A percentile compares a stretch with the other conserved stretches of the same genome.
phyloP scores from a whole-genome alignment of 1,140 invertebrate genomes.

The Heliconius congener region DNA sequence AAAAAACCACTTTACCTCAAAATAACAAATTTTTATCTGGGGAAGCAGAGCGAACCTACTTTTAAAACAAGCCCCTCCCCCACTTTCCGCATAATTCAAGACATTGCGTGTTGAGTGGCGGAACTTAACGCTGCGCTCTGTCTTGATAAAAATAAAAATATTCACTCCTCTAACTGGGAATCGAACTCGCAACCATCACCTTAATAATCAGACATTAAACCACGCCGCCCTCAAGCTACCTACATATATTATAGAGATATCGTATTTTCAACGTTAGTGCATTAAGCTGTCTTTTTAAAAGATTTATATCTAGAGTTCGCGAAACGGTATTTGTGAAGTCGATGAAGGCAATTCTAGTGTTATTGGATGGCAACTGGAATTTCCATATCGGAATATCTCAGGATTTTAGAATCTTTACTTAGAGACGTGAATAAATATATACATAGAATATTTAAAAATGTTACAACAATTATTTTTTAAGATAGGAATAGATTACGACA shows the following conservation, averaged over 20 bases:
- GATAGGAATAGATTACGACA: too few species aligned
- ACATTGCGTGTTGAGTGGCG: too few species aligned
- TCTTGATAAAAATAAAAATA: neutral
- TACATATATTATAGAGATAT: neutral
- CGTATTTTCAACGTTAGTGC: conserved; percentile 14
- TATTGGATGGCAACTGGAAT: conserved; percentile 28
- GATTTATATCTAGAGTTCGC: conserved; percentile 57
- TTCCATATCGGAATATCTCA: conserved; percentile 28
- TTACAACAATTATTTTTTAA: too few species aligned
- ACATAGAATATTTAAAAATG: too few species aligned
- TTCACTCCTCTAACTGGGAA: neutral
- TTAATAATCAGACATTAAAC: neutral
- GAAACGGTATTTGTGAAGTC: conserved; percentile 41
- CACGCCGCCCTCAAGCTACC: neutral
- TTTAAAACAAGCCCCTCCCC: too few species aligned
- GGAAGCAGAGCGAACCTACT: too few species aligned
- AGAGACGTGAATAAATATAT: neutral
- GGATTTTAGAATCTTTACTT: conserved; percentile 12
- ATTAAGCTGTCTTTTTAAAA: conserved; percentile 45
- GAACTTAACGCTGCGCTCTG: neutral
- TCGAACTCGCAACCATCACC: neutral
- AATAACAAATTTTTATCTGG: too few species aligned
- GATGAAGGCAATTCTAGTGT: conserved; percentile 56
- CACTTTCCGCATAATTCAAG: too few species aligned
- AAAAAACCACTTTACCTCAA: too few species aligned